phyloP scores from a whole-genome alignment of 2,113 vertebrate genomes.

The Zosterops lateralis region DNA sequence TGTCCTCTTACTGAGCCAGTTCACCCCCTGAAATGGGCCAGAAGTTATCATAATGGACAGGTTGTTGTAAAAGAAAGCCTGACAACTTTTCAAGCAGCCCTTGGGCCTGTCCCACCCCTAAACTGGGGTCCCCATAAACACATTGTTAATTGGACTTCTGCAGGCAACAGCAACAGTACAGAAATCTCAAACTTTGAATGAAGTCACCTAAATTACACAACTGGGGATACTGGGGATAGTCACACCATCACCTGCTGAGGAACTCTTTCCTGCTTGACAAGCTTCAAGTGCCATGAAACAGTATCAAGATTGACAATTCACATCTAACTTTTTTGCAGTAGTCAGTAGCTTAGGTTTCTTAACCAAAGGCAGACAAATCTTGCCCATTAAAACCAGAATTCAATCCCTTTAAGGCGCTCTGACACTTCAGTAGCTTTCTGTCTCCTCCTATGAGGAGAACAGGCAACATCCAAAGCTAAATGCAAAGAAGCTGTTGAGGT shows the following conservation, averaged over 20 bases:
- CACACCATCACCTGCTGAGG: neutral
- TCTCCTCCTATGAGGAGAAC: neutral
- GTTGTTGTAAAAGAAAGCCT: accelerated
- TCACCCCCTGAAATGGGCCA: neutral
- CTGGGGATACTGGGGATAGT: accelerated
- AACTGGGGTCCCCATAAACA: accelerated
- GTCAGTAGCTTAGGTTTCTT: neutral
- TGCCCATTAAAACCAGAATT: neutral
- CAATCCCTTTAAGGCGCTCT: neutral
- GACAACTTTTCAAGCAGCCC: neutral
- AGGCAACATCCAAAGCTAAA: neutral
- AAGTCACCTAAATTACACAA: neutral
- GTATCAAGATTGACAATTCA: neutral
- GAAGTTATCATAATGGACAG: accelerated
- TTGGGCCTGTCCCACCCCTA: neutral
- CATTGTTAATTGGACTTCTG: accelerated
- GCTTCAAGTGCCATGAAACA: neutral
- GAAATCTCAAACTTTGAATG: neutral
- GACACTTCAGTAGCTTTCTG: neutral
- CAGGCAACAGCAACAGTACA: neutral
- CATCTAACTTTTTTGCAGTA: accelerated
- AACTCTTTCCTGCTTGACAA: neutral
- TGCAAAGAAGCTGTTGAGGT: neutral
- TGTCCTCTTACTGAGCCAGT: accelerated
- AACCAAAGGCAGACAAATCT: neutral